A percentile compares a stretch with the other conserved stretches of the same genome.
These are phyloP conservation scores for Octopus sinensis DNA, from an alignment of 1,140 invertebrate genomes.

Conservation along the genomic window DNA sequence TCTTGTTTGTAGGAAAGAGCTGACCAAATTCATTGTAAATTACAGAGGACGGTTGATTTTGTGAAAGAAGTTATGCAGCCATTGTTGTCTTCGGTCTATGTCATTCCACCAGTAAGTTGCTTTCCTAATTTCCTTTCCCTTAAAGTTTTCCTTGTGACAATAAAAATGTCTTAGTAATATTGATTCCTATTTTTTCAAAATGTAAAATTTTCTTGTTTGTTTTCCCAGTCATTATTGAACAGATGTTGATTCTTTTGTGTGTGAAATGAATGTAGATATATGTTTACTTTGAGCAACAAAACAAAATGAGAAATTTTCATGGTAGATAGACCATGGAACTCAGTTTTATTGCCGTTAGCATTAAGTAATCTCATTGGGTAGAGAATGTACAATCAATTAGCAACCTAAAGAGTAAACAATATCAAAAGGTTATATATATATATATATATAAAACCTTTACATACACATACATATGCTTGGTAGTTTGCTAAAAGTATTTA, in stretches of 20 bases:
- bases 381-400: too few relatives aligned
- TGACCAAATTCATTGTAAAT: conserved; percentile 13
- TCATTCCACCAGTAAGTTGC: conserved; percentile 10
- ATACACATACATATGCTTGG: too few relatives aligned
- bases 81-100: conserved; percentile 5
- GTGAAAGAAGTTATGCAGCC: conserved; percentile 13
- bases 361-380: too few relatives aligned
- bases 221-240: background rate
- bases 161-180: background rate
- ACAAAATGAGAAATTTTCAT: background rate
- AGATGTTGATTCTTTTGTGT: background rate
- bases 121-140: background rate
- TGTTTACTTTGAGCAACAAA: background rate
- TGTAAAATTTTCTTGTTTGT: background rate
- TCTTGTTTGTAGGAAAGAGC: conserved; percentile 4
- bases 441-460: background rate
- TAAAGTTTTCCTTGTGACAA: background rate
- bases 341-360: too few relatives aligned
- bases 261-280: background rate
- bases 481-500: too few relatives aligned
- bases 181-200: too few relatives aligned
- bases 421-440: background rate
- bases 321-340: too few relatives aligned
- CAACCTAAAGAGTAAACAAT: background rate
- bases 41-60: conserved; percentile 12